A percentile compares a stretch with the other conserved stretches of the same genome.
phyloP scores from a whole-genome alignment of 30 jellyfish, hydroid and myxozoan species.

The Rhopilema esculentum region DNA sequence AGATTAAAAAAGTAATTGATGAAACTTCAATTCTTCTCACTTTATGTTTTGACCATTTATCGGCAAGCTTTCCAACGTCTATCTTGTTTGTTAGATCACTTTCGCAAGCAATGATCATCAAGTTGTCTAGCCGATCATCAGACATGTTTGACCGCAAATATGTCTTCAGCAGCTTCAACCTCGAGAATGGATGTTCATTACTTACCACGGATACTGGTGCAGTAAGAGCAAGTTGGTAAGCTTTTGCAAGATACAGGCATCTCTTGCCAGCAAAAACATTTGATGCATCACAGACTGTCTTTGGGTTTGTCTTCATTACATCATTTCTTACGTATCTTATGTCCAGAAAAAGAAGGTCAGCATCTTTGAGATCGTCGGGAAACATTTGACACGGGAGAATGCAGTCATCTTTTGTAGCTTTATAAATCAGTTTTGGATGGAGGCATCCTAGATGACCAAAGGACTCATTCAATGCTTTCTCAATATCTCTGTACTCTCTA shows the following conservation, averaged over 20 bases:
- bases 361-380: conserved; percentile 4
- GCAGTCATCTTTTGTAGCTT: conserved; percentile 10
- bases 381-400: neutral
- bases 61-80: conserved; percentile 39
- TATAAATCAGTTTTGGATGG: neutral
- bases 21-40: conserved; percentile 30
- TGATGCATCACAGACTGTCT: conserved; percentile 7
- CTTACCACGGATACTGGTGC: conserved; percentile 7
- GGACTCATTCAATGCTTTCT: conserved; percentile 15
- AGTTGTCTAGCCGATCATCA: conserved; percentile 23
- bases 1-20: conserved; percentile 5
- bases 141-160: conserved; percentile 28
- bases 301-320: neutral
- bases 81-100: conserved; percentile 2
- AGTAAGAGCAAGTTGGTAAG: conserved; percentile 20
- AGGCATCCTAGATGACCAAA: conserved; percentile 13
- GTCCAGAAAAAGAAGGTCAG: neutral
- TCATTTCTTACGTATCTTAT: neutral
- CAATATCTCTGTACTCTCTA: conserved; percentile 6
- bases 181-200: conserved; percentile 1
- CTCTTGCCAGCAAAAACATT: neutral
- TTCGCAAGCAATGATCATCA: conserved; percentile 33
- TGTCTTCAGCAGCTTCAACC: conserved; percentile 32
- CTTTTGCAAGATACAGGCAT: neutral
- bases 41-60: conserved; percentile 27